Conservation (phyloP, 2,888 invertebrate species). For the Acrobasis suavella region DNA sequence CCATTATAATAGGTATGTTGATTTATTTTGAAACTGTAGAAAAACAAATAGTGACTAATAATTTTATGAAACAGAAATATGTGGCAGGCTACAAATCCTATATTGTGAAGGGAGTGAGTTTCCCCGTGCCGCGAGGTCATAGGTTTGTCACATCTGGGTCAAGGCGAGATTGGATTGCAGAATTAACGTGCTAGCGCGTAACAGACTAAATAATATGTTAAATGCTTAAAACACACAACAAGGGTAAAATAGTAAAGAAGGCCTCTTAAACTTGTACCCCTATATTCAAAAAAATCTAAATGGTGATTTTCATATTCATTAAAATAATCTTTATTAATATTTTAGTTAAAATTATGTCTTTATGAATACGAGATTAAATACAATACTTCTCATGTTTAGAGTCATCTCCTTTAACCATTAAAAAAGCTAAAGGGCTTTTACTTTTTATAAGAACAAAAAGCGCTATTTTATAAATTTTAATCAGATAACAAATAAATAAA, state of each 20-base stretch:
- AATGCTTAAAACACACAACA: neutral
- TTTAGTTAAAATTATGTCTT: too few species aligned
- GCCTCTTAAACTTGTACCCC: too few species aligned
- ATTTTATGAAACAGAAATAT: slow-evolving; percentile 1
- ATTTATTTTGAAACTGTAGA: neutral
- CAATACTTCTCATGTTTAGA: too few species aligned
- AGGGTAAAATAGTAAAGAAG: neutral
- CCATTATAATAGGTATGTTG: neutral
- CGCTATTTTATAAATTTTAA: too few species aligned
- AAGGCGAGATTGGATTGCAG: slow-evolving; percentile 4
- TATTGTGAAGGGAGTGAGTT: neutral
- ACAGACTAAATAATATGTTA: neutral
- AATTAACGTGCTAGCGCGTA: neutral
- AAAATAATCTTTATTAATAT: too few species aligned
- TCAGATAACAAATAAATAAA: too few species aligned
- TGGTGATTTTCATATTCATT: too few species aligned
- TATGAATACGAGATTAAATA: too few species aligned
- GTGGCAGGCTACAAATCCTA: neutral
- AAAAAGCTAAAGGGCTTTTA: too few species aligned
- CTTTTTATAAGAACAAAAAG: too few species aligned
- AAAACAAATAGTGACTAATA: neutral
- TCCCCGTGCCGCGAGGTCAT: neutral
- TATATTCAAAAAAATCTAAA: too few species aligned
- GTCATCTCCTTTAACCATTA: too few species aligned
- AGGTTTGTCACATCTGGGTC: slow-evolving; percentile 12